Evolutionary conservation across 2,113 vertebrate genomes (phyloP).

Genomic region (Himantopus leucocephalus): DNA sequence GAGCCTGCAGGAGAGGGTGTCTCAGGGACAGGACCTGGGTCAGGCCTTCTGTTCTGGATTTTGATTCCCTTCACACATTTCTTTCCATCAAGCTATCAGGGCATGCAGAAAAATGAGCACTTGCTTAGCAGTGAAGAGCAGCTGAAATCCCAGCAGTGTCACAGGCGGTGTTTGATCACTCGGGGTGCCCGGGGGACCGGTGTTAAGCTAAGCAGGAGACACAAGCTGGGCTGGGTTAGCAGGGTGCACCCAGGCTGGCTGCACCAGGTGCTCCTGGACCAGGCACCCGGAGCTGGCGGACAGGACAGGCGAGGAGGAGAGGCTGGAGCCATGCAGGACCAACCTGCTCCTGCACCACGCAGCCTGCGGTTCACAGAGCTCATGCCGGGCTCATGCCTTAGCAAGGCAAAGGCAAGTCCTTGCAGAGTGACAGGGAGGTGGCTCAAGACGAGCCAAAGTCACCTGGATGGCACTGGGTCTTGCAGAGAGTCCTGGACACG

Average conservation of each 20-base stretch:
- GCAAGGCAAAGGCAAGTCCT: neutral
- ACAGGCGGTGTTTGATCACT: rapidly evolving
- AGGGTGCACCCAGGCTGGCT: neutral
- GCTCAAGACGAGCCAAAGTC: neutral
- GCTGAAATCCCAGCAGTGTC: neutral
- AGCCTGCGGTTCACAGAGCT: neutral
- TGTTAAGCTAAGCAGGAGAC: neutral
- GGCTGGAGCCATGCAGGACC: neutral
- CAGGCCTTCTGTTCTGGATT: neutral
- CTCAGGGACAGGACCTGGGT: neutral
- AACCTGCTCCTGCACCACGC: neutral
- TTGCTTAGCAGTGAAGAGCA: neutral
- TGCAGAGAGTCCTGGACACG: neutral
- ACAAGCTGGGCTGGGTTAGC: neutral
- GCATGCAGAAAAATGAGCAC: neutral
- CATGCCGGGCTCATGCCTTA: neutral
- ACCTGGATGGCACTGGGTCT: neutral
- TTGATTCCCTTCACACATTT: neutral
- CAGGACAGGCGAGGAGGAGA: neutral
- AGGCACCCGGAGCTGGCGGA: neutral
- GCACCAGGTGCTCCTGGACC: neutral
- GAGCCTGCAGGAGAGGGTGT: neutral
- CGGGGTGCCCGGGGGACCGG: rapidly evolving
- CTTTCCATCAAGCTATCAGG: neutral
- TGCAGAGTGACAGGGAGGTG: neutral